These are phyloP conservation scores for Lithophane leautieri DNA, from an alignment of 2,888 invertebrate genomes.

Conservation along the genomic window DNA sequence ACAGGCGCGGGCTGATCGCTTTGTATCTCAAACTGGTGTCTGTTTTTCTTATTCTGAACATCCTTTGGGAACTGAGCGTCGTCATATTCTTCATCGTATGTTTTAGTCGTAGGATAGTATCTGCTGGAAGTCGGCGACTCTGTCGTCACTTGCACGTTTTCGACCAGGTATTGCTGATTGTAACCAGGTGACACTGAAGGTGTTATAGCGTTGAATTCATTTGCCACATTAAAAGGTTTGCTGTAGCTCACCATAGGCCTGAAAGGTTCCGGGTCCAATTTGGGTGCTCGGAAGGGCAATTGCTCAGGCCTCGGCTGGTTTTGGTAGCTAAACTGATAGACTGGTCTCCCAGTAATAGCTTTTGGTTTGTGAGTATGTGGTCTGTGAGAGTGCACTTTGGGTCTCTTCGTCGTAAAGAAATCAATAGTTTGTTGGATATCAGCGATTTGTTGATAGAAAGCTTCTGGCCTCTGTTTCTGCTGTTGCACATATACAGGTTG, in stretches of 20 bases:
- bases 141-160: constrained; percentile 87
- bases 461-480: constrained; percentile 85
- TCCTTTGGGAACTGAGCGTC: constrained; percentile 79
- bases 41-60: constrained; percentile 76
- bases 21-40: constrained; percentile 81
- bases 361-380: constrained; percentile 86
- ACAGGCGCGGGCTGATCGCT: constrained; percentile 80
- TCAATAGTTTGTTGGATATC: constrained; percentile 92
- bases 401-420: constrained; percentile 90
- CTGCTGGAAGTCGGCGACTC: constrained; percentile 88
- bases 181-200: constrained; percentile 83
- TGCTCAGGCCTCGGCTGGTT: constrained; percentile 88
- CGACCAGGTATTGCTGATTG: constrained; percentile 85
- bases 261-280: constrained; percentile 91
- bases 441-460: constrained; percentile 92
- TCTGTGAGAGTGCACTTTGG: constrained; percentile 85
- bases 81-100: constrained; percentile 88
- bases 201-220: constrained; percentile 85
- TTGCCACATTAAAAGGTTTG: constrained; percentile 86
- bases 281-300: constrained; percentile 86
- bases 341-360: constrained; percentile 89
- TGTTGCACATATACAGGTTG: constrained; percentile 84
- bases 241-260: constrained; percentile 92
- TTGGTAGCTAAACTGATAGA: constrained; percentile 94
- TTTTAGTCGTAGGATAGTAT: constrained; percentile 87